phyloP scores from a whole-genome alignment of 2,888 invertebrate genomes.

The Stenolophus ochropezus region DNA sequence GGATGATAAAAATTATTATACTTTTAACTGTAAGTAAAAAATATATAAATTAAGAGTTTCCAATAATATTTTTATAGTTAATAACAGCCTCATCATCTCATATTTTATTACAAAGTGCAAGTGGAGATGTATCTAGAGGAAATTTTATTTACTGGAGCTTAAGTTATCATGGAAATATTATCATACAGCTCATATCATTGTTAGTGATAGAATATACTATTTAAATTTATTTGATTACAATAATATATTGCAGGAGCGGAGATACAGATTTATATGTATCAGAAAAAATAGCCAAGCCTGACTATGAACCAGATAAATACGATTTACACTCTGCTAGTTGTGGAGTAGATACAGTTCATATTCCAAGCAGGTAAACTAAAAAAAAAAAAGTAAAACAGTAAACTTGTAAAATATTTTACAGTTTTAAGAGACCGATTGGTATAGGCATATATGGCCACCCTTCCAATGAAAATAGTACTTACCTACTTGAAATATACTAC shows the following conservation, averaged over 20 bases:
- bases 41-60: neutral
- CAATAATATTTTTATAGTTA: constrained; percentile 32
- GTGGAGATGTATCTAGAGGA: constrained; percentile 49
- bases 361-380: constrained; percentile 43
- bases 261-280: constrained; percentile 63
- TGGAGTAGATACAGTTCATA: constrained; percentile 60
- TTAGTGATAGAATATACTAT: constrained; percentile 21
- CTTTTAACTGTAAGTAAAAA: constrained; percentile 29
- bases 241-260: constrained; percentile 60
- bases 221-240: neutral
- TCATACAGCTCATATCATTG: constrained; percentile 51
- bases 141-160: constrained; percentile 56
- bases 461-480: constrained; percentile 59
- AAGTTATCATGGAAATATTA: constrained; percentile 51
- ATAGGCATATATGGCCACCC: constrained; percentile 62
- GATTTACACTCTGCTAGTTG: constrained; percentile 61
- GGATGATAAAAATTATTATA: constrained; percentile 26
- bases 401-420: neutral
- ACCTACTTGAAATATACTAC: constrained; percentile 59
- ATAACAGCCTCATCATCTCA: constrained; percentile 10
- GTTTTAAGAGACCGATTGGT: constrained; percentile 59
- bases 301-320: constrained; percentile 60
- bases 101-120: constrained; percentile 54
- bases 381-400: neutral
- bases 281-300: constrained; percentile 58